Conservation (phyloP, 2,797 vertebrate species). For the Geotrypetes seraphini region DNA sequence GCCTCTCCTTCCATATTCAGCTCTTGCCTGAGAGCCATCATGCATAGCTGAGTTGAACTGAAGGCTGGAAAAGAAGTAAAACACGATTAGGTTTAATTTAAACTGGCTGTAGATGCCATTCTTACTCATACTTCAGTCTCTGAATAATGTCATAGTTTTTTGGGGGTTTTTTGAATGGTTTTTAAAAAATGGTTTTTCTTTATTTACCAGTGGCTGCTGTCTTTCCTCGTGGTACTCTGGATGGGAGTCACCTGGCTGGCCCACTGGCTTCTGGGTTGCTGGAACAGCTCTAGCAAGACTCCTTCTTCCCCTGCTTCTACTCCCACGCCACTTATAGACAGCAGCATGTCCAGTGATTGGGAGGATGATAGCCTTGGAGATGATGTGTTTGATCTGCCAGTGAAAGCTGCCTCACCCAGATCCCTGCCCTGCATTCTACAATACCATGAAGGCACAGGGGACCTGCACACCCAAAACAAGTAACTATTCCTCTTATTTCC, state of each 20-base stretch:
- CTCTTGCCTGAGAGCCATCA: too few species aligned
- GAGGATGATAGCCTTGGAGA: slow-evolving; percentile 49
- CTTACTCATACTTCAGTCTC: too few species aligned
- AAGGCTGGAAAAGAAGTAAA: too few species aligned
- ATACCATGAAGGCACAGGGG: slow-evolving; percentile 1
- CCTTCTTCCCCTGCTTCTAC: slow-evolving; percentile 42
- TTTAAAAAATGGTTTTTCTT: too few species aligned
- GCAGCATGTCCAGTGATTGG: slow-evolving; percentile 44
- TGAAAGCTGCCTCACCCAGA: neutral
- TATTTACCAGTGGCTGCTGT: slow-evolving; percentile 15
- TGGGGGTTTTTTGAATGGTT: too few species aligned
- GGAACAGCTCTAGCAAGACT: slow-evolving; percentile 47
- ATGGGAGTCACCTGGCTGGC: slow-evolving; percentile 23
- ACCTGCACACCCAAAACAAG: neutral
- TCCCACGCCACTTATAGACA: slow-evolving; percentile 37
- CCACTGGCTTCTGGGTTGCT: slow-evolving; percentile 35
- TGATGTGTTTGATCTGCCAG: slow-evolving; percentile 28
- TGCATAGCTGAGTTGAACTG: too few species aligned
- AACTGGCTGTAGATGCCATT: too few species aligned
- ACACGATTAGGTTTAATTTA: too few species aligned
- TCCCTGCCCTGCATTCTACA: neutral
- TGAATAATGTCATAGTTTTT: too few species aligned
- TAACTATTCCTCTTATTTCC: too few species aligned
- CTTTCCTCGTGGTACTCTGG: slow-evolving; percentile 35
- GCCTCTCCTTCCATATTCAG: too few species aligned